Conservation (phyloP, 2,113 vertebrate species). For the Zosterops lateralis region DNA sequence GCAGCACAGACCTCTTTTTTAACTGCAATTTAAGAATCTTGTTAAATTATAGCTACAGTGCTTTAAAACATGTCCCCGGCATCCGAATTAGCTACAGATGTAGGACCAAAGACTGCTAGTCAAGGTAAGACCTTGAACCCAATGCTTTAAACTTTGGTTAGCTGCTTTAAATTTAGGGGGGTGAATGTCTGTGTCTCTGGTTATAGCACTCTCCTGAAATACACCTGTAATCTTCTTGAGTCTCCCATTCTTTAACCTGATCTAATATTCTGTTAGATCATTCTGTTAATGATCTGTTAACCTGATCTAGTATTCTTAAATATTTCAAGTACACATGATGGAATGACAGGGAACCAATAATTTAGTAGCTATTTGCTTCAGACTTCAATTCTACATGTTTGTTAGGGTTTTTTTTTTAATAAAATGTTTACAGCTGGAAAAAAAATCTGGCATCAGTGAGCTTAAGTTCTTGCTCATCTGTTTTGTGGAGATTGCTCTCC, state of each 20-base stretch:
- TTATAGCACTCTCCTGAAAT: not conserved
- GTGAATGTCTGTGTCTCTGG: not conserved
- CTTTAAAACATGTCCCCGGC: constrained; percentile 16
- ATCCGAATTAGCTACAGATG: not conserved
- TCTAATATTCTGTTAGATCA: not conserved
- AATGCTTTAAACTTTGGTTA: not conserved
- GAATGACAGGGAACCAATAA: not conserved
- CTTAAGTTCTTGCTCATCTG: not conserved
- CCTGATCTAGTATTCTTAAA: not conserved
- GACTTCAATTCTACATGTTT: not conserved
- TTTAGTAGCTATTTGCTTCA: not conserved
- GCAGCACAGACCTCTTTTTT: not conserved
- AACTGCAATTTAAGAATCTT: not conserved
- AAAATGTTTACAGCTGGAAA: not conserved
- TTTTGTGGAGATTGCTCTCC: not conserved
- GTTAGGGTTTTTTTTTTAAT: not conserved
- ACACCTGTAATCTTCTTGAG: not conserved
- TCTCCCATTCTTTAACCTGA: not conserved
- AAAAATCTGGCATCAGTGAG: not conserved
- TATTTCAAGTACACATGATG: not conserved
- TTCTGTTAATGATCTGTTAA: not conserved
- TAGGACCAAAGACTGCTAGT: not conserved
- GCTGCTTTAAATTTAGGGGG: not conserved
- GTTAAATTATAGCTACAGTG: not conserved
- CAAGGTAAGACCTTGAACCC: constrained; percentile 34